Conservation (phyloP, 1,140 invertebrate species). For the Pararge aegeria region DNA sequence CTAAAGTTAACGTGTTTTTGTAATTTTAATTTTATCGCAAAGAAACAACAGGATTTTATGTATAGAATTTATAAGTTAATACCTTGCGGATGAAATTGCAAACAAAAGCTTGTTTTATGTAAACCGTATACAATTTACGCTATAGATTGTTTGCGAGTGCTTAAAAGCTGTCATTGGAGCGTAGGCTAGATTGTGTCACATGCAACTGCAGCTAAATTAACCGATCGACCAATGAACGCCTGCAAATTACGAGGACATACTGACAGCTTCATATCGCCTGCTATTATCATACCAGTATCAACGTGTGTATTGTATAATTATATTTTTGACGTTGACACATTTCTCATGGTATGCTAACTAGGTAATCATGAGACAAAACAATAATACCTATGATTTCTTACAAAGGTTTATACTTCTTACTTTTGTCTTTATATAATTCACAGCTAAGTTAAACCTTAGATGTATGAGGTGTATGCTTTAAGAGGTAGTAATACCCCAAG, state of each 20-base stretch:
- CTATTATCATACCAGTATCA: not conserved
- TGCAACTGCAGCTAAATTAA: constrained; percentile 30
- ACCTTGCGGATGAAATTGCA: not conserved
- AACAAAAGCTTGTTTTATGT: not conserved
- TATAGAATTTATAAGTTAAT: too few relatives aligned
- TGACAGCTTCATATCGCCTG: constrained; percentile 1
- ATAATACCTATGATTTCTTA: too few relatives aligned
- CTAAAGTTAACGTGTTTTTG: too few relatives aligned
- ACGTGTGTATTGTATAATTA: not conserved
- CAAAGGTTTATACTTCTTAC: too few relatives aligned
- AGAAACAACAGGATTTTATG: too few relatives aligned
- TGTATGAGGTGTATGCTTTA: too few relatives aligned
- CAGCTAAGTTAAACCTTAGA: too few relatives aligned
- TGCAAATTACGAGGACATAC: constrained; percentile 8
- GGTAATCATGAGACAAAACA: too few relatives aligned
- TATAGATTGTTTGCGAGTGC: constrained; percentile 17
- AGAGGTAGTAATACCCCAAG: too few relatives aligned
- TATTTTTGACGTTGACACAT: too few relatives aligned
- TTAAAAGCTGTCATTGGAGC: constrained; percentile 22
- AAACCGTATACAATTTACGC: not conserved
- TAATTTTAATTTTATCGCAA: too few relatives aligned
- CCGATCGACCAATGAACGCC: constrained; percentile 15
- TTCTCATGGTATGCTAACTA: not conserved
- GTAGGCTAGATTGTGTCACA: constrained; percentile 26
- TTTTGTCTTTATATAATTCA: too few relatives aligned